Percentiles rank a stretch among this genome's conserved stretches.
Conservation (phyloP, 2,797 vertebrate genomes). For the Megalops cyprinoides region DNA sequence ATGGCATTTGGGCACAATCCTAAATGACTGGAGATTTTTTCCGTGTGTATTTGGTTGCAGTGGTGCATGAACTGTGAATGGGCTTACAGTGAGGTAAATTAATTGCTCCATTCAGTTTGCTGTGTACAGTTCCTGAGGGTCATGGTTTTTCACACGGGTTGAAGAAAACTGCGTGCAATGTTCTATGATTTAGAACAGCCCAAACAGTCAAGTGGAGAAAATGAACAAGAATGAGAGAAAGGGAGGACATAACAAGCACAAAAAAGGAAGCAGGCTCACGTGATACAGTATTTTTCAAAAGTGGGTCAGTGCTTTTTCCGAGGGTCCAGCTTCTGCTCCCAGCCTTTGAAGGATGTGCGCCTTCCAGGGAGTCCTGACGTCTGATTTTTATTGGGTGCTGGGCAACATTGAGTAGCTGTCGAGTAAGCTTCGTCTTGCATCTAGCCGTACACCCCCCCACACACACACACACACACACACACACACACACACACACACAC, state of each 20-base stretch:
- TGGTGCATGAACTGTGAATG: no score
- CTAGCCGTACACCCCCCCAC: slow-evolving; percentile 32
- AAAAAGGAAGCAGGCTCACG: slow-evolving; percentile 35
- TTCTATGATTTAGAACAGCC: background rate
- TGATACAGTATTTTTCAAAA: slow-evolving; percentile 40
- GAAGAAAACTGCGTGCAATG: background rate
- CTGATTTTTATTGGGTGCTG: slow-evolving; percentile 68
- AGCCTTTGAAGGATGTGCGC: background rate
- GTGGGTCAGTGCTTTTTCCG: background rate
- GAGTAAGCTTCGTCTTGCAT: slow-evolving; percentile 52
- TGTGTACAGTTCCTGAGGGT: no score
- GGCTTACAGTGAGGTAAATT: no score
- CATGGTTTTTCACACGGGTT: background rate
- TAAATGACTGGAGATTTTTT: background rate
- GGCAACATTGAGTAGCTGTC: slow-evolving; percentile 60
- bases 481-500: background rate
- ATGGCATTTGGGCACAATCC: background rate
- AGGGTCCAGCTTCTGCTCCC: background rate
- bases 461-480: background rate
- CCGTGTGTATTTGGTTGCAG: no score
- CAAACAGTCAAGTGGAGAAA: background rate
- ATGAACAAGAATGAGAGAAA: slow-evolving; percentile 19
- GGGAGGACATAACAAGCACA: slow-evolving; percentile 1
- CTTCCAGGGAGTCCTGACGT: slow-evolving; percentile 42
- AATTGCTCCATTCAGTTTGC: no score